Evolutionary conservation across 1,140 invertebrate genomes (phyloP), one percentile per base, ranked within the genome.

Genomic region (Diprion similis): DNA sequence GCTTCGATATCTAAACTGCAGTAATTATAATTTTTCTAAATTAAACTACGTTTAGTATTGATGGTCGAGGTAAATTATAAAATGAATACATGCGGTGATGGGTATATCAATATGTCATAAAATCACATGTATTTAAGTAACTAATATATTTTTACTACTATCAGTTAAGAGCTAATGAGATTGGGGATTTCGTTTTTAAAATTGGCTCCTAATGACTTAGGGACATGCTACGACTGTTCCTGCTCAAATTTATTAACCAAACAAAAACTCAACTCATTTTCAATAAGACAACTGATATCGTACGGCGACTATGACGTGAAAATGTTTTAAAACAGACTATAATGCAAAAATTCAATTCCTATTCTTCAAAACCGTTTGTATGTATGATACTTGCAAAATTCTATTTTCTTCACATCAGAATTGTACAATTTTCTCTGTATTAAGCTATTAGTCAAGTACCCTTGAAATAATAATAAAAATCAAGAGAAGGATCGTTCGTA

Each of bases 401-500:
- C 45, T 69, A 65, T n/a, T 51, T 37, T 66, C 66, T 70, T n/a
- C 24, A 68, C 17, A 7, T 64, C 17, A 64, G 17, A 64, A 64
- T 64, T 64, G 4, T 15, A 64, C 59, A 64, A 3, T 64, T 15
- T 17, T 15, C 59, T 15, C 17, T 64, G 59, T 17, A 67, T 72
- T 66, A 46, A 37, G 24, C 66, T 71, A 45, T 18, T 67, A 67
- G 13, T 37, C 17, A 72, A n/a, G 24, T 67, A 19, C 13, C 51
- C 66, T 66, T 37, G 17, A 24, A 18, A 72, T 66, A 15, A 45
- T 8, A 17, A 67, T 10, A 73, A 68, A 59, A 70, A 3, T n/a
- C 4, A 70, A 59, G 71, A 78, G 73, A 79, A 79, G 70, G 76
- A 81, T 78, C 73, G 78, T 79, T 78, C 37, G 51, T 71, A 68